These are phyloP conservation scores for Anorthoa munda DNA, from an alignment of 2,888 invertebrate genomes.

Conservation along the genomic window DNA sequence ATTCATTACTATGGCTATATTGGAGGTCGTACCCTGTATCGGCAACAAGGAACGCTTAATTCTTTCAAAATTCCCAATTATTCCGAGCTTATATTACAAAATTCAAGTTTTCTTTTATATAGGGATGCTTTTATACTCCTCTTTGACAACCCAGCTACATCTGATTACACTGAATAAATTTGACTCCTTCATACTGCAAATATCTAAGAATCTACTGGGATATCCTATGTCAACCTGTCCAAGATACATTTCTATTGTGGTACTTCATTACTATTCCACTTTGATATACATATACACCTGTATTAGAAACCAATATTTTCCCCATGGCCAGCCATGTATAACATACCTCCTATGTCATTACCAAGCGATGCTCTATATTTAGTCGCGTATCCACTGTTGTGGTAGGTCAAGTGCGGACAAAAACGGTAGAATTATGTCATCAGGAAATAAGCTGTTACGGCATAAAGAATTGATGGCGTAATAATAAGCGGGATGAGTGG, in stretches of 20 bases:
- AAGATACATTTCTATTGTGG: constrained; percentile 1
- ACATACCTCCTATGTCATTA: constrained; percentile 64
- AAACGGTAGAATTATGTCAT: constrained; percentile 38
- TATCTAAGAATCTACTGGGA: neutral
- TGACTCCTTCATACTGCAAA: neutral
- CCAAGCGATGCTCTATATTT: constrained; percentile 53
- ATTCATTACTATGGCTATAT: too few relatives aligned
- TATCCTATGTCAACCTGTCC: too few relatives aligned
- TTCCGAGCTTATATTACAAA: neutral
- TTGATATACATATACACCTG: constrained; percentile 35
- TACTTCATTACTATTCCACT: neutral
- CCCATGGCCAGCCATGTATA: constrained; percentile 74
- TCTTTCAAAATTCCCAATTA: neutral
- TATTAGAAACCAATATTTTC: constrained; percentile 67
- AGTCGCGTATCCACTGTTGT: constrained; percentile 24
- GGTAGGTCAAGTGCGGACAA: constrained; percentile 45
- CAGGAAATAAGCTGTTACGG: constrained; percentile 25
- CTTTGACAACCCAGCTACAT: neutral
- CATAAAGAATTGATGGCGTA: neutral
- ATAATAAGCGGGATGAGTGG: constrained; percentile 11
- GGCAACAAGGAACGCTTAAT: too few relatives aligned
- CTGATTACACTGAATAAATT: neutral
- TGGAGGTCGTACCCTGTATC: too few relatives aligned
- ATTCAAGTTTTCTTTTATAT: neutral
- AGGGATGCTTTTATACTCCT: neutral